These are phyloP conservation scores for Pelecanus crispus DNA, from an alignment of 2,113 vertebrate genomes.

Conservation along the genomic window DNA sequence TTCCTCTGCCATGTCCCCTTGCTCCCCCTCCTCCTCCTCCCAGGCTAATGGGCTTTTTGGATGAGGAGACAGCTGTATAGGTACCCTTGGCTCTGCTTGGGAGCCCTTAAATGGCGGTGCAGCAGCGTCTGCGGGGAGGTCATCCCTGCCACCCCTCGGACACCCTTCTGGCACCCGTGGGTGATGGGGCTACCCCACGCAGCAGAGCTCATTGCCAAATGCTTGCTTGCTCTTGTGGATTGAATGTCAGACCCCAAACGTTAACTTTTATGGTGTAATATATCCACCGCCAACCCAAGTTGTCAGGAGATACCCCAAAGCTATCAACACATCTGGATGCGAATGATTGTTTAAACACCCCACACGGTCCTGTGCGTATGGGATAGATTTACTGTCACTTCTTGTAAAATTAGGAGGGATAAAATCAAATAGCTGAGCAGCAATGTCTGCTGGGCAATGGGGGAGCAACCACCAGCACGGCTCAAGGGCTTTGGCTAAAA, in stretches of 20 bases:
- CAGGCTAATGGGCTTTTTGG: not conserved
- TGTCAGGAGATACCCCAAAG: conserved; percentile 29
- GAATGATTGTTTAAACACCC: not conserved
- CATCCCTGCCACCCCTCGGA: accelerated
- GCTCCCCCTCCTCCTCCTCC: not conserved
- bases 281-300: not conserved
- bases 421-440: conserved; percentile 12
- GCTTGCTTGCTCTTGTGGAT: not conserved
- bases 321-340: not conserved
- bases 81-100: not conserved
- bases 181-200: accelerated
- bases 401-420: conserved; percentile 15
- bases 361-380: not conserved
- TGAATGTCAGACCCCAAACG: not conserved
- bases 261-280: not conserved
- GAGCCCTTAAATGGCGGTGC: not conserved
- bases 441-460: not conserved
- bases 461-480: not conserved
- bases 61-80: not conserved
- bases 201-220: not conserved
- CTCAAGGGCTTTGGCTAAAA: not conserved
- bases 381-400: conserved; percentile 36
- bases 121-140: not conserved
- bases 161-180: not conserved
- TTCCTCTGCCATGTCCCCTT: not conserved